A percentile compares a stretch with the other conserved stretches of the same genome.
These are phyloP conservation scores for Linyphia triangularis DNA, from an alignment of 2,888 invertebrate species.

Conservation along the genomic window DNA sequence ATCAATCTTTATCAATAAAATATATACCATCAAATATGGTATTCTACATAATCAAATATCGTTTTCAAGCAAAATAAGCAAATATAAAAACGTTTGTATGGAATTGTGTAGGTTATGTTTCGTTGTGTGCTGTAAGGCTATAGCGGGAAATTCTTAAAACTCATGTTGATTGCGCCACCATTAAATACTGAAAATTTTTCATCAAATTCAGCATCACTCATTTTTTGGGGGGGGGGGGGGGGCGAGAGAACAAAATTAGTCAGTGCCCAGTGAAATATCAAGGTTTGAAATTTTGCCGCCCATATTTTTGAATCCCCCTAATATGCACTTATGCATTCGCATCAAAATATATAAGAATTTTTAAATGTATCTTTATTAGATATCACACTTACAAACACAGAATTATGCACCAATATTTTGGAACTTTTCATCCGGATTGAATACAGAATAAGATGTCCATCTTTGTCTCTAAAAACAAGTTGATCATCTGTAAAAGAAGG, in stretches of 20 bases:
- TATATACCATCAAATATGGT: too few species aligned
- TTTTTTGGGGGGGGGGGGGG: neutral
- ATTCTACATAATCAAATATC: too few species aligned
- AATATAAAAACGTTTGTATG: too few species aligned
- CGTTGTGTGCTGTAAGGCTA: too few species aligned
- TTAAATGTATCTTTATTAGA: neutral
- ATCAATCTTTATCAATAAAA: too few species aligned
- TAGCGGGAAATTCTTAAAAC: too few species aligned
- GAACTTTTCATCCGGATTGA: slow-evolving; percentile 86
- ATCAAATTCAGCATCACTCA: neutral
- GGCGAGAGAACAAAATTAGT: neutral
- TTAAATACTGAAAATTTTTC: too few species aligned
- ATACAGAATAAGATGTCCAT: slow-evolving; percentile 91
- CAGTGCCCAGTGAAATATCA: too few species aligned
- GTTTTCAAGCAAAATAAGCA: too few species aligned
- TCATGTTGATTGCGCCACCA: too few species aligned
- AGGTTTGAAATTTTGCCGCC: neutral
- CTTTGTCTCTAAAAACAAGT: slow-evolving; percentile 88
- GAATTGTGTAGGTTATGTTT: too few species aligned
- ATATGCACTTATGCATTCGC: neutral
- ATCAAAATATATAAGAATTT: neutral
- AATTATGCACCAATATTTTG: slow-evolving; percentile 70
- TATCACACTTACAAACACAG: slow-evolving; percentile 73
- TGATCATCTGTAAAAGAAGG: slow-evolving; percentile 84
- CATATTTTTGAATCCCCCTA: neutral